Conservation (phyloP, 1,140 invertebrate genomes). For the Papilio machaon region DNA sequence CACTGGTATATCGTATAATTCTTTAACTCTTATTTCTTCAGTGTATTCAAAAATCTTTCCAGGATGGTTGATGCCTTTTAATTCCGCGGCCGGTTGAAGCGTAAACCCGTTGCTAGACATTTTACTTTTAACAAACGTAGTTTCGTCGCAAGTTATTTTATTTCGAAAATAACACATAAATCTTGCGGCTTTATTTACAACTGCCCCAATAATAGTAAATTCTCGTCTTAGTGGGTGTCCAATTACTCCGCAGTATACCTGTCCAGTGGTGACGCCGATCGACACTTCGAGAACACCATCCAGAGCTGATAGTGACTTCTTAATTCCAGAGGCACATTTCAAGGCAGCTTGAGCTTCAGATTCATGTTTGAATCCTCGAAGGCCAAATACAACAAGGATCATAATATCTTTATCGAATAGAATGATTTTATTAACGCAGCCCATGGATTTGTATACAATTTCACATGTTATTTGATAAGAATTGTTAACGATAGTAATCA, state of each 20-base stretch:
- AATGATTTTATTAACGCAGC: constrained; percentile 88
- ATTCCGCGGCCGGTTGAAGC: constrained; percentile 74
- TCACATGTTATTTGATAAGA: constrained; percentile 75
- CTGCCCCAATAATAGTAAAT: constrained; percentile 89
- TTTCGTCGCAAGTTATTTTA: constrained; percentile 84
- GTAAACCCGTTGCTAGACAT: constrained; percentile 81
- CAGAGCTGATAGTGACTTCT: constrained; percentile 78
- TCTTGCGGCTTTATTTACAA: constrained; percentile 89
- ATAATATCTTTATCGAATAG: constrained; percentile 90
- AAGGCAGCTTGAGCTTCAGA: constrained; percentile 86
- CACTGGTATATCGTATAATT: constrained; percentile 66
- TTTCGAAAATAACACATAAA: constrained; percentile 88
- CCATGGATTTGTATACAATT: constrained; percentile 81
- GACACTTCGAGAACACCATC: constrained; percentile 83
- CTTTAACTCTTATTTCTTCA: constrained; percentile 74
- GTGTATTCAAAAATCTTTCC: constrained; percentile 82
- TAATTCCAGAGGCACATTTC: constrained; percentile 84
- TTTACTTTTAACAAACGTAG: constrained; percentile 83
- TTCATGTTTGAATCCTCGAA: constrained; percentile 87
- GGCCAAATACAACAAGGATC: constrained; percentile 88
- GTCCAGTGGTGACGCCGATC: constrained; percentile 85
- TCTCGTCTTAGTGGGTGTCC: constrained; percentile 88
- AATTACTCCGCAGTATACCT: constrained; percentile 89
- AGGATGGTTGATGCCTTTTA: constrained; percentile 82
- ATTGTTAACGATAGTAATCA: constrained; percentile 75